Base-by-base conservation (phyloP, 2,797 vertebrate species). In the Cuculus canorus region DNA sequence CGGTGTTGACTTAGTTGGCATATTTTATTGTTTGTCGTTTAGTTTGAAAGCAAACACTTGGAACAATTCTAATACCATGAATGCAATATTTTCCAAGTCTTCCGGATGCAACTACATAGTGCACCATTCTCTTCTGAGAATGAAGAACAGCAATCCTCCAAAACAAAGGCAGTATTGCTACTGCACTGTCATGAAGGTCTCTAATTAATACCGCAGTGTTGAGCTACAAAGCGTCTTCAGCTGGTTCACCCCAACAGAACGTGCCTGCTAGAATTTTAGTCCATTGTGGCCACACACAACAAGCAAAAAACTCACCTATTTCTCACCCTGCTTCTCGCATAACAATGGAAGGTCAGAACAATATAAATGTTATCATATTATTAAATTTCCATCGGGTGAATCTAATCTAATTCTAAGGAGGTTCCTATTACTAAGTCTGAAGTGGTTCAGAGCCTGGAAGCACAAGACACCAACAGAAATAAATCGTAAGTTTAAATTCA, bases 11-110 rank as follows among this genome's bases (percentile, higher is more conserved):
- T 84, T 88, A 92, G 61, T 59, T 5, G 0, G 57, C 45, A 45
- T 78, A 59, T 94, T 92, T 93, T 68, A 82, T 61, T 92, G 79
- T 91, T 95, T 92, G 47, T 87, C 56, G 2, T 93, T 91, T 80
- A 85, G 75, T 71, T 78, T 68, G 48, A 86, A 95, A 96, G 64
- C 84, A 95, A 96, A 88, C 84, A 87, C 82, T 96, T 96, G 69
- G 61, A 94, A 89, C 88, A 94, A 89, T 37, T 82, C 86, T 82
- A 93, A 84, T 32, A 56, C 25, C 43, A 77, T 41, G 61, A 92
- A 84, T 1, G 3, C 35, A 79, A 3, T 66, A 71, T 95, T 94
- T 89, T 93, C 78, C n/a, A 75, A 78, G 82, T 65, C 85, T 92
- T 93, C 82, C 22, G 41, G 88, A 94, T 93, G 82, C 85, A 54